Conservation (phyloP, 35 echinoderm and acorn worm genomes). For the Strongylocentrotus purpuratus region DNA sequence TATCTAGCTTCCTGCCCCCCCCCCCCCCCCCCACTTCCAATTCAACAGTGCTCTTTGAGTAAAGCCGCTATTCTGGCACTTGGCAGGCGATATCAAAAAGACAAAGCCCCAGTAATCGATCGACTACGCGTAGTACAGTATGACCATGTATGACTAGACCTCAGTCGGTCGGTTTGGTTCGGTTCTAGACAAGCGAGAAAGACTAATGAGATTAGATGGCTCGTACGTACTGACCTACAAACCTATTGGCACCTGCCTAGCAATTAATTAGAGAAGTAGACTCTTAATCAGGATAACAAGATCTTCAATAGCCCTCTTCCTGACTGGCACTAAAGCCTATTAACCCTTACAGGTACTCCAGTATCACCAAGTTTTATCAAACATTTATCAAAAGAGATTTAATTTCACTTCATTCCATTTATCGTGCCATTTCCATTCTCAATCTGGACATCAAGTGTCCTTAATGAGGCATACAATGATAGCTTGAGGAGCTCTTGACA, state of each 20-base stretch:
- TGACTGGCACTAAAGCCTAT: neutral
- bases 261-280: constrained; percentile 25
- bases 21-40: too few relatives aligned
- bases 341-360: neutral
- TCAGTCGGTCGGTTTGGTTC: neutral
- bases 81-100: neutral
- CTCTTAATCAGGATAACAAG: constrained; percentile 21
- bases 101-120: neutral
- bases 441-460: too few relatives aligned
- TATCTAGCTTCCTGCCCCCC: too few relatives aligned
- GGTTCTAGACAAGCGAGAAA: neutral
- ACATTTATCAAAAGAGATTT: neutral
- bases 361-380: neutral
- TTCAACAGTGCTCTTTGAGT: neutral
- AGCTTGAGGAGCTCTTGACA: too few relatives aligned
- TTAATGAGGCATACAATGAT: too few relatives aligned
- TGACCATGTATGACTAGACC: neutral
- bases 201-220: constrained; percentile 15
- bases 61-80: neutral
- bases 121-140: neutral
- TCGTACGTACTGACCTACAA: neutral
- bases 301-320: neutral
- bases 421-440: too few relatives aligned
- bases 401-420: too few relatives aligned
- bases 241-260: constrained; percentile 24